Conservation (phyloP, 2,797 vertebrate species). For the Liasis olivaceus region DNA sequence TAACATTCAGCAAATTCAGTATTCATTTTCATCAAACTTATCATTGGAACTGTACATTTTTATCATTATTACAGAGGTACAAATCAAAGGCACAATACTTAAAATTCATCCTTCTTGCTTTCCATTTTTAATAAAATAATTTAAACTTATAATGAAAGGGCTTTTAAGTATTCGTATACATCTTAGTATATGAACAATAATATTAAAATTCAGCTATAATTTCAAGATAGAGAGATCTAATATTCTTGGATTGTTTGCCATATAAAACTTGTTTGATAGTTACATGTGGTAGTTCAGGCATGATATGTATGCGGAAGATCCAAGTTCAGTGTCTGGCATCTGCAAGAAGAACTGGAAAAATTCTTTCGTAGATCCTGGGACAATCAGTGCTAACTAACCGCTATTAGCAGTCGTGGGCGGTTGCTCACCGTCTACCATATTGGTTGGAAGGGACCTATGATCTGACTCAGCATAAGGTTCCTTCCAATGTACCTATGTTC, state of each 20-base stretch:
- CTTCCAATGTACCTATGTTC: slow-evolving; percentile 26
- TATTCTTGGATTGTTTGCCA: slow-evolving; percentile 26
- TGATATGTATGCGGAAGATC: not conserved
- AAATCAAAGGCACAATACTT: slow-evolving; percentile 56
- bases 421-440: not conserved
- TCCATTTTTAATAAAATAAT: slow-evolving; percentile 18
- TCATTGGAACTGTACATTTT: slow-evolving; percentile 40
- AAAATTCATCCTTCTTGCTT: slow-evolving; percentile 41
- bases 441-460: not conserved
- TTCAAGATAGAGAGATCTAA: slow-evolving; percentile 17
- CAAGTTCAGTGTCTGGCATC: not conserved
- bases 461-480: not conserved
- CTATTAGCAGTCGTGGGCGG: not conserved
- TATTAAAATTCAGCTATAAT: not conserved
- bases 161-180: slow-evolving; percentile 19
- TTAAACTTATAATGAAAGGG: slow-evolving; percentile 19
- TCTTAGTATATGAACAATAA: not conserved
- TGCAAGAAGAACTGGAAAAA: not conserved
- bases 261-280: not conserved
- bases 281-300: not conserved
- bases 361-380: not conserved
- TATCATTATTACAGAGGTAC: slow-evolving; percentile 42
- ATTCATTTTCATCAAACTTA: slow-evolving; percentile 49
- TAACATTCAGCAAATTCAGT: slow-evolving; percentile 40
- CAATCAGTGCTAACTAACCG: not conserved